A percentile compares a stretch with the other conserved stretches of the same genome.
Conservation (phyloP, 1,140 invertebrate genomes). For the Stratiolaelaps scimitus region DNA sequence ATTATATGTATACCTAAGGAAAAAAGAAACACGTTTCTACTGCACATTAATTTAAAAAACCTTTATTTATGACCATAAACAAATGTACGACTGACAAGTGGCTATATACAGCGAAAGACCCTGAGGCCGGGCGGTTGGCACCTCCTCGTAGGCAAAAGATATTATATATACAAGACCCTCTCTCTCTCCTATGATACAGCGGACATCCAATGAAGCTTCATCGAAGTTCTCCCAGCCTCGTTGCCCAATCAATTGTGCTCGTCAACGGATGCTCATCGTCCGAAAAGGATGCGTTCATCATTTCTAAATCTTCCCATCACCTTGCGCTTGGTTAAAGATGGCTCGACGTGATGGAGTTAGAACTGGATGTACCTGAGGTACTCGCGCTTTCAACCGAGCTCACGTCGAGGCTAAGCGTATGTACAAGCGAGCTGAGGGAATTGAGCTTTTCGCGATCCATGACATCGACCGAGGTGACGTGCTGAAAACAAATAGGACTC, state of each 20-base stretch:
- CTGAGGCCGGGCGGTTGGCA: too few relatives aligned
- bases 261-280: background rate
- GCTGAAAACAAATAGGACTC: constrained; percentile 70
- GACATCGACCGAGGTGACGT: constrained; percentile 61
- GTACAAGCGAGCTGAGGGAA: constrained; percentile 8
- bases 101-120: too few relatives aligned
- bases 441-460: constrained; percentile 26
- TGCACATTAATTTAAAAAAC: too few relatives aligned
- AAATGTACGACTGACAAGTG: too few relatives aligned
- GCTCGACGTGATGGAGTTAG: constrained; percentile 22
- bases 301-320: background rate
- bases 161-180: background rate
- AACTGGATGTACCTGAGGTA: constrained; percentile 24
- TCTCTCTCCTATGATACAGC: background rate
- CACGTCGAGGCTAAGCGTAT: constrained; percentile 9
- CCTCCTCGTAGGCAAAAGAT: constrained; percentile 4
- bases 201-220: background rate
- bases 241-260: background rate
- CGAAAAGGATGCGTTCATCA: background rate
- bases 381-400: constrained; percentile 25
- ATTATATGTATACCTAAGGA: too few relatives aligned
- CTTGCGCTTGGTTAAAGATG: constrained; percentile 2
- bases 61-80: too few relatives aligned
- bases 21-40: too few relatives aligned
- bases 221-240: background rate